phyloP scores from a whole-genome alignment of 2,113 vertebrate genomes.

The Dinomys branickii region DNA sequence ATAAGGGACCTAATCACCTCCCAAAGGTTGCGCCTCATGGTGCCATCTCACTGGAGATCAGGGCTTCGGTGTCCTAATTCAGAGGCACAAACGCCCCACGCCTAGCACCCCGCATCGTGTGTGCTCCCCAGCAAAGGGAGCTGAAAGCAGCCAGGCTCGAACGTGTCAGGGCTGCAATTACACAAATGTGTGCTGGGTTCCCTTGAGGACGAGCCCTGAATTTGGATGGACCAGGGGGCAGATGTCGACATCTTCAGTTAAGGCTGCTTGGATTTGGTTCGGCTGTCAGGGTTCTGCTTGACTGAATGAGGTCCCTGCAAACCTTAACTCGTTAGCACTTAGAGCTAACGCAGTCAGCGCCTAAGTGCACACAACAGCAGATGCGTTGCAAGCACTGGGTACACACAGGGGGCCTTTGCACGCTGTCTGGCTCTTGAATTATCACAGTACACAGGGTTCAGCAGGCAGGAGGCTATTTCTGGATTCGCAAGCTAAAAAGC shows the following conservation, averaged over 20 bases:
- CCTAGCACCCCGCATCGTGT: rapidly evolving
- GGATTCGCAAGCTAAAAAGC: not conserved
- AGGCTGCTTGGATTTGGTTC: not conserved
- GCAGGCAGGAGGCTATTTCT: slow-evolving; percentile 8
- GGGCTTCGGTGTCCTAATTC: not conserved
- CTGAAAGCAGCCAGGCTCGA: not conserved
- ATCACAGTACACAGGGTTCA: not conserved
- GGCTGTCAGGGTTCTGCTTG: not conserved
- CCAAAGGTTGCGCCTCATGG: not conserved
- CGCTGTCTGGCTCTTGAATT: not conserved
- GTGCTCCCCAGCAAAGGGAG: too few relatives aligned
- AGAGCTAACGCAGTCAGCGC: not conserved
- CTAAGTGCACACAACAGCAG: slow-evolving; percentile 26
- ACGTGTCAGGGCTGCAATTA: not conserved
- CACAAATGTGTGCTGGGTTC: rapidly evolving
- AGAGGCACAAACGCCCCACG: not conserved
- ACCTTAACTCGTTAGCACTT: not conserved
- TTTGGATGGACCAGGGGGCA: not conserved
- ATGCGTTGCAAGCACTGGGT: not conserved
- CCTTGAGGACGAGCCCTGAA: not conserved
- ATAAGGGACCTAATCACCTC: not conserved
- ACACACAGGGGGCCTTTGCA: not conserved
- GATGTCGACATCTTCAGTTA: not conserved
- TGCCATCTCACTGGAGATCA: not conserved
- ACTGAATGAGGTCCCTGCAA: not conserved